Conservation (phyloP, 2,888 invertebrate genomes). For the Tricholauxania praeusta region DNA sequence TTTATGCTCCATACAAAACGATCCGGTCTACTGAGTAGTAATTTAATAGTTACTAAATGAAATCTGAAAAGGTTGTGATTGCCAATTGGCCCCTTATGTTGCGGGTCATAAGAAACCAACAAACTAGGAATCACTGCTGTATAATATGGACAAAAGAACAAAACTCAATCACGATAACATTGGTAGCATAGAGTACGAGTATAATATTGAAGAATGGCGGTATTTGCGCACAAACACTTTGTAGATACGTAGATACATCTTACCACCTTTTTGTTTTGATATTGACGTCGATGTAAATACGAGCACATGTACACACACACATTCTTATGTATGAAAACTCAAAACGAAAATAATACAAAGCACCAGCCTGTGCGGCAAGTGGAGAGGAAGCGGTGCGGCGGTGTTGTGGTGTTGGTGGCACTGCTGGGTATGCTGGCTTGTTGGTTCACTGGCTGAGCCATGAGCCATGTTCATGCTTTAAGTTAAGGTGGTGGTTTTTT, state of each 20-base stretch:
- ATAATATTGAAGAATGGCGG: not conserved
- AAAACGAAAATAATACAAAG: not conserved
- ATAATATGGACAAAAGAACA: no score
- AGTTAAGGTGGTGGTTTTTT: conserved; percentile 29
- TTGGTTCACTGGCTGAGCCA: no score
- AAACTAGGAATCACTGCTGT: no score
- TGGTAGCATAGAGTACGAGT: no score
- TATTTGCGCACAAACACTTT: conserved; percentile 14
- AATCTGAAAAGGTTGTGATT: no score
- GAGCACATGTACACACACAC: no score
- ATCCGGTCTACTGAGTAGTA: no score
- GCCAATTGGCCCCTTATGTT: no score
- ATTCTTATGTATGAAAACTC: conserved; percentile 3
- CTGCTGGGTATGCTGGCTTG: conserved; percentile 11
- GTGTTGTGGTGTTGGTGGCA: conserved; percentile 7
- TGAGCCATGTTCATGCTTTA: not conserved
- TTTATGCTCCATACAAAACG: no score
- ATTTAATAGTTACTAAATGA: no score
- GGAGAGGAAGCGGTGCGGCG: not conserved
- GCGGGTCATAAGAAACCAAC: no score
- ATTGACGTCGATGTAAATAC: conserved; percentile 2
- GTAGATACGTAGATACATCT: conserved; percentile 10
- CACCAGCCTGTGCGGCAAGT: not conserved
- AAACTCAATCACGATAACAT: no score
- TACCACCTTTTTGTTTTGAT: conserved; percentile 29